phyloP scores from a whole-genome alignment of 92 coral and sea anemone species.

The Phenganax marumi region DNA sequence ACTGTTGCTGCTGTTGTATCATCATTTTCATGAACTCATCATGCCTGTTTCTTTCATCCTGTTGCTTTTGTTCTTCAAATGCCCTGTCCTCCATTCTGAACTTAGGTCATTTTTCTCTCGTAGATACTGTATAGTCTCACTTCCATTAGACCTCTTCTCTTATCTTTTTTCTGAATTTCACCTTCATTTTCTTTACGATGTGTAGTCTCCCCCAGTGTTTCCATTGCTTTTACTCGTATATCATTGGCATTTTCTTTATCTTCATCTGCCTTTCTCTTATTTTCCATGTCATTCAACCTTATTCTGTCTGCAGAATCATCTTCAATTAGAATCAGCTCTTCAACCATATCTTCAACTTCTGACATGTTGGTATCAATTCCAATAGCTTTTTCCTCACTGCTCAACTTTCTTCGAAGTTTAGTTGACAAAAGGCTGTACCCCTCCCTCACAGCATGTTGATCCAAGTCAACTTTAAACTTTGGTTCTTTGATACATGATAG shows the following conservation, averaged over 20 bases:
- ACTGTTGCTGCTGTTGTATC: slow-evolving; percentile 26
- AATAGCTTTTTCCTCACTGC: slow-evolving; percentile 46
- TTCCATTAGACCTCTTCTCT: slow-evolving; percentile 45
- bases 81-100: slow-evolving; percentile 27
- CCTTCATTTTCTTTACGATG: slow-evolving; percentile 34
- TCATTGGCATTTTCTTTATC: slow-evolving; percentile 38
- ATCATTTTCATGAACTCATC: slow-evolving; percentile 15
- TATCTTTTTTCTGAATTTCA: slow-evolving; percentile 32
- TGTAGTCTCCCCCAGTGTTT: slow-evolving; percentile 48
- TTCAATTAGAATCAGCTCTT: slow-evolving; percentile 50
- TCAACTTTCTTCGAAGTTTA: slow-evolving; percentile 43
- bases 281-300: slow-evolving; percentile 37
- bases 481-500: slow-evolving; percentile 42
- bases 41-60: slow-evolving; percentile 9
- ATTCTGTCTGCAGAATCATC: slow-evolving; percentile 41
- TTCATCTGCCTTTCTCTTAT: slow-evolving; percentile 21
- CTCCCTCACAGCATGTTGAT: slow-evolving; percentile 49
- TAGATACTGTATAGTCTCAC: slow-evolving; percentile 25
- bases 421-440: slow-evolving; percentile 8
- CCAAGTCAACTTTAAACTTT: slow-evolving; percentile 50
- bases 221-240: slow-evolving; percentile 25
- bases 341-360: slow-evolving; percentile 44
- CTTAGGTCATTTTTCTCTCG: slow-evolving; percentile 48
- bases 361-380: slow-evolving; percentile 53
- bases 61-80: slow-evolving; percentile 17